Conservation (phyloP, 53 echinoderm and acorn worm species). For the Arbacia lixula region DNA sequence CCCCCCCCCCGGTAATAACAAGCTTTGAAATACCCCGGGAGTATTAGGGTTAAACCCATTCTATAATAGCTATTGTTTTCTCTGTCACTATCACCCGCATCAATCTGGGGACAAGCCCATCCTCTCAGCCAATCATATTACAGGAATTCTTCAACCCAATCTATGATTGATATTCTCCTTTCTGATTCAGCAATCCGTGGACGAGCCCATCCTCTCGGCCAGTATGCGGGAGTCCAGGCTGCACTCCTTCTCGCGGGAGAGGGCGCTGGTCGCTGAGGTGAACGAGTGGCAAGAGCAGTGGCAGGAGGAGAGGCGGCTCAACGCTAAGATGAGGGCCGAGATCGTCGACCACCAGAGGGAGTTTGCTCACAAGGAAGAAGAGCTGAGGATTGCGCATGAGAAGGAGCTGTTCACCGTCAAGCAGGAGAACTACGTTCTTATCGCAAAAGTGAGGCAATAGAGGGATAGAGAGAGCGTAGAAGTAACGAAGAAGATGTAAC, state of each 20-base stretch:
- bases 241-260: slow-evolving; percentile 83
- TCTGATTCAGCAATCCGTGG: slow-evolving; percentile 53
- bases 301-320: slow-evolving; percentile 92
- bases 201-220: slow-evolving; percentile 75
- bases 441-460: slow-evolving; percentile 62
- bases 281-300: slow-evolving; percentile 96
- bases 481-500: no score
- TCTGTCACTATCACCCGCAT: no score
- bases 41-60: no score
- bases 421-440: slow-evolving; percentile 86
- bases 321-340: slow-evolving; percentile 91
- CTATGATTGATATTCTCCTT: no score
- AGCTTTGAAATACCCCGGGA: no score
- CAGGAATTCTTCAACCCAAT: no score
- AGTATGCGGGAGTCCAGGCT: slow-evolving; percentile 74
- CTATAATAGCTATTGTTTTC: no score
- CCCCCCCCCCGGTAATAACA: no score
- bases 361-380: slow-evolving; percentile 74
- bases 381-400: slow-evolving; percentile 80
- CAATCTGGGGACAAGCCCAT: no score
- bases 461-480: no score
- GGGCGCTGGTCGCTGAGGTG: slow-evolving; percentile 91
- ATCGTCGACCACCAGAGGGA: slow-evolving; percentile 74
- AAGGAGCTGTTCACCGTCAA: slow-evolving; percentile 83
- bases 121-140: no score